Percentiles rank a stretch among this genome's conserved stretches.
Conservation (phyloP, 2,888 invertebrate species). For the Xanthia icteritia region DNA sequence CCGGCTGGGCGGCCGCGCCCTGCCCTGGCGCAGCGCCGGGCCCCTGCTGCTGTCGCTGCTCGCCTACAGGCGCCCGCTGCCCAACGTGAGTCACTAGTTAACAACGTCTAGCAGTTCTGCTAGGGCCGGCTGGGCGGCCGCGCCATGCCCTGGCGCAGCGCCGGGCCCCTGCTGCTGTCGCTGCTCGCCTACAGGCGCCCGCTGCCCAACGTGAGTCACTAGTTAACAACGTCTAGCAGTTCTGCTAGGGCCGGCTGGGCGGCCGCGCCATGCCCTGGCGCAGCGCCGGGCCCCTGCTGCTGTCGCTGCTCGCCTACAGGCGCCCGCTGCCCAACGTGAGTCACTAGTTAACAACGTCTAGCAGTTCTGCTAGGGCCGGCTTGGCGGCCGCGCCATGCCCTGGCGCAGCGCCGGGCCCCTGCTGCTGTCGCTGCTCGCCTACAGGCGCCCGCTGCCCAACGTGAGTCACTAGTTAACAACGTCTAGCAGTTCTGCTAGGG, state of each 20-base stretch:
- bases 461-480: conserved; percentile 80
- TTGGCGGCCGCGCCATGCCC: conserved; percentile 96
- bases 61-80: conserved; percentile 96
- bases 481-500: no score
- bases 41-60: conserved; percentile 97
- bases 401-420: conserved; percentile 98
- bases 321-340: conserved; percentile 94
- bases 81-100: conserved; percentile 89
- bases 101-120: no score
- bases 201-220: conserved; percentile 92
- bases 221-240: no score
- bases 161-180: conserved; percentile 97
- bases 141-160: conserved; percentile 97
- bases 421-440: conserved; percentile 96
- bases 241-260: no score
- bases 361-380: no score
- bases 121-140: conserved; percentile 96
- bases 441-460: conserved; percentile 95
- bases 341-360: no score
- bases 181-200: conserved; percentile 96
- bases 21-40: conserved; percentile 97
- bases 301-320: conserved; percentile 96
- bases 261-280: conserved; percentile 98
- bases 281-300: conserved; percentile 96
- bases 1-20: conserved; percentile 96